These are phyloP conservation scores for Cryptus viduatorius DNA, from an alignment of 2,888 invertebrate genomes.

Conservation along the genomic window DNA sequence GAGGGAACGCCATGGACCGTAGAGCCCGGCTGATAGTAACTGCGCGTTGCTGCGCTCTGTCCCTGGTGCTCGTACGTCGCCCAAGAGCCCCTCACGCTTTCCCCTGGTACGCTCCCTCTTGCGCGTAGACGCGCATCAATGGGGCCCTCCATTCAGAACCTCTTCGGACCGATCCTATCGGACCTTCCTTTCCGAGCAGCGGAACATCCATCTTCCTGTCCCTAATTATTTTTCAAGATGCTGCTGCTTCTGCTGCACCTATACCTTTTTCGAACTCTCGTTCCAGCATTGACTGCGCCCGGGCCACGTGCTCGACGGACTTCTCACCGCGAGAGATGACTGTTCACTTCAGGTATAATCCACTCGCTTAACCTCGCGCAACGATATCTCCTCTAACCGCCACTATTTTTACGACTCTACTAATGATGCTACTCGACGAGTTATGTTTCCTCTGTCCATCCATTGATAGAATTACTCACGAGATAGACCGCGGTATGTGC, in stretches of 20 bases:
- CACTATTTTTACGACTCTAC: conserved; percentile 58
- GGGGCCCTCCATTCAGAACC: conserved; percentile 80
- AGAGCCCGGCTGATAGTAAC: conserved; percentile 68
- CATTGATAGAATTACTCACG: conserved; percentile 58
- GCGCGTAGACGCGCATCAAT: conserved; percentile 78
- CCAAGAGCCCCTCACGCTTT: conserved; percentile 5
- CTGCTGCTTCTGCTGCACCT: conserved; percentile 38
- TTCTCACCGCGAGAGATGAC: conserved; percentile 48
- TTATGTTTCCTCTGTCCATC: conserved; percentile 67
- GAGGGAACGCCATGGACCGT: conserved; percentile 59
- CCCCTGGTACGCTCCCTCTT: conserved; percentile 48
- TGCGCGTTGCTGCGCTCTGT: conserved; percentile 38
- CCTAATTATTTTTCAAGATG: conserved; percentile 83
- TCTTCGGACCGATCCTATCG: conserved; percentile 71
- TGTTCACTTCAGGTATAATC: conserved; percentile 42
- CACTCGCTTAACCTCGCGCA: neutral
- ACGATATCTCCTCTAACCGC: conserved; percentile 49
- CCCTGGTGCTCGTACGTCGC: conserved; percentile 56
- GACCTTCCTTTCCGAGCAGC: conserved; percentile 59
- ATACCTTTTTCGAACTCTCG: conserved; percentile 30
- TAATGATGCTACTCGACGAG: conserved; percentile 62
- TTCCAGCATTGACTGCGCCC: conserved; percentile 11
- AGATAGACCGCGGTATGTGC: conserved; percentile 17
- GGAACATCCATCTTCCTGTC: conserved; percentile 83
- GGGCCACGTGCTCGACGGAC: conserved; percentile 63